Conservation (phyloP, 2,113 vertebrate genomes). For the Catharus bicknelli region DNA sequence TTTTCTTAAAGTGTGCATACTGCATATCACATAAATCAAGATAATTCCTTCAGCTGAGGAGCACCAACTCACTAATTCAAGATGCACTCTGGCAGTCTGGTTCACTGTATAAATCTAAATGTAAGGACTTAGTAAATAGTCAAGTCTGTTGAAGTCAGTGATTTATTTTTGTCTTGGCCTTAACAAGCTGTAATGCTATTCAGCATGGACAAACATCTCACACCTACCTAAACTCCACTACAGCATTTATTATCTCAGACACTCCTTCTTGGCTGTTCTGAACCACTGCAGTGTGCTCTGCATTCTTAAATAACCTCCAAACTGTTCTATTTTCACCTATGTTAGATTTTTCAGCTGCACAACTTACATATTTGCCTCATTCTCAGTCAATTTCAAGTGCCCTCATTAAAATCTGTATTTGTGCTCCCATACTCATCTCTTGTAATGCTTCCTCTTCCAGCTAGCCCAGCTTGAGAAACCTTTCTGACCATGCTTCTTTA, state of each 20-base stretch:
- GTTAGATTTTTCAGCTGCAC: neutral
- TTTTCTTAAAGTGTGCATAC: neutral
- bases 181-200: neutral
- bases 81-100: neutral
- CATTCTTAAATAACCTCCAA: neutral
- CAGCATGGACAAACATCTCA: neutral
- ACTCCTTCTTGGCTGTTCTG: neutral
- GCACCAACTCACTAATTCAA: neutral
- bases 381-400: neutral
- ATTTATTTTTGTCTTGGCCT: neutral
- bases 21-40: neutral
- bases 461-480: neutral
- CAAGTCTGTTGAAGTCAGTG: slow-evolving; percentile 5
- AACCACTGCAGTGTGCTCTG: neutral
- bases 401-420: neutral
- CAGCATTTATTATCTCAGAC: neutral
- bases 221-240: neutral
- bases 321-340: neutral
- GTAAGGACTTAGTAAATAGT: neutral
- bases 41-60: neutral
- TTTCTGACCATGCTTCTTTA: neutral
- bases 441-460: neutral
- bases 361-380: neutral
- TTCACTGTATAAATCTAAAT: slow-evolving; percentile 11
- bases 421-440: neutral